Evolutionary conservation across 2,113 vertebrate species (phyloP).

Genomic region (Brachirus orientalis): DNA sequence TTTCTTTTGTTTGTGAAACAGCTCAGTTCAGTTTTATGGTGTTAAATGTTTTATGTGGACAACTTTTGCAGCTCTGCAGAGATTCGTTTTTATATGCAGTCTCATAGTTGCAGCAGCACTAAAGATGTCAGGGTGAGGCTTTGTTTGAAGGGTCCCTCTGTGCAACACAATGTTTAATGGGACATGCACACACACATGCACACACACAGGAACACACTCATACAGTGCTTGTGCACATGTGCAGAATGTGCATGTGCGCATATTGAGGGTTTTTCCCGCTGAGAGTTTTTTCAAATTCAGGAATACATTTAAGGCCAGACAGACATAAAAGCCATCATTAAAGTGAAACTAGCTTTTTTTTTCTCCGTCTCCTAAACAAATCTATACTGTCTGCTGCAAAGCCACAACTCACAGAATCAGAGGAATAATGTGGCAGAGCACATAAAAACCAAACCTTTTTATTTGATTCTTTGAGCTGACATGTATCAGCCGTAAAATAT

Average conservation of each 20-base stretch:
- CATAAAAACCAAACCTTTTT: no score
- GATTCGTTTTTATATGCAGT: constrained; percentile 1
- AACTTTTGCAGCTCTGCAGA: constrained; percentile 11
- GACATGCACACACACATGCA: not conserved
- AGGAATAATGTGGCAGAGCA: not conserved
- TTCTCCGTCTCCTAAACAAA: no score
- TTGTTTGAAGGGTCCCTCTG: constrained; percentile 15
- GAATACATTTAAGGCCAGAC: constrained; percentile 5
- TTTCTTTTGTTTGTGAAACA: not conserved
- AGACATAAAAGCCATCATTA: not conserved
- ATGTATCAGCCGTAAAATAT: no score
- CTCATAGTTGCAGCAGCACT: not conserved
- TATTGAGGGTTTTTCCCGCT: no score
- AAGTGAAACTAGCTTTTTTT: not conserved
- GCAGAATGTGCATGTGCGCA: no score
- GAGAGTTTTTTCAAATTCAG: constrained; percentile 6
- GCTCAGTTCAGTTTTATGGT: constrained; percentile 7
- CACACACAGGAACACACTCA: no score
- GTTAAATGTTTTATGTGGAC: constrained; percentile 9
- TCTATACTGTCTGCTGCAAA: not conserved
- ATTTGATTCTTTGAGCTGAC: no score
- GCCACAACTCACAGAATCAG: constrained; percentile 3
- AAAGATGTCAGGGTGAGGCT: constrained; percentile 9
- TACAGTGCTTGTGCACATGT: no score
- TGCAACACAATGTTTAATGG: constrained; percentile 32